phyloP scores from a whole-genome alignment of 2,797 vertebrate species.

The Emys orbicularis region DNA sequence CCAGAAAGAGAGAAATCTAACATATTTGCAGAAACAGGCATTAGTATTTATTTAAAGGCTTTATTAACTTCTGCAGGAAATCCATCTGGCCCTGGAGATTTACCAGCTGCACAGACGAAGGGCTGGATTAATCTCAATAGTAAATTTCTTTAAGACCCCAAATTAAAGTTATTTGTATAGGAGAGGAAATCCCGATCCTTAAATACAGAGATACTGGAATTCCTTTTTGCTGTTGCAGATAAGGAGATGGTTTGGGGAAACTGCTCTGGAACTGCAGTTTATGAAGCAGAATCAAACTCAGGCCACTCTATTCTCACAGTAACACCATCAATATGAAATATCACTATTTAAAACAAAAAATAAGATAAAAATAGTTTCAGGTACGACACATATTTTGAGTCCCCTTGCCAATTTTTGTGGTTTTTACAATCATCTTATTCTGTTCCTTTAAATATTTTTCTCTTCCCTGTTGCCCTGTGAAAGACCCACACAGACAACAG shows the following conservation, averaged over 20 bases:
- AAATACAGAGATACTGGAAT: not conserved
- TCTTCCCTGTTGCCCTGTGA: not conserved
- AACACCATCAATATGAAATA: not conserved
- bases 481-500: not conserved
- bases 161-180: not conserved
- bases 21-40: constrained; percentile 11
- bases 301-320: not conserved
- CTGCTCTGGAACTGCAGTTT: not conserved
- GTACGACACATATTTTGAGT: not conserved
- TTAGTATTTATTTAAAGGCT: constrained; percentile 39
- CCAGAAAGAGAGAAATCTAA: not conserved
- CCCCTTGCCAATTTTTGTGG: not conserved
- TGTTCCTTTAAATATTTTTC: not conserved
- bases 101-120: not conserved
- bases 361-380: not conserved
- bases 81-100: constrained; percentile 14
- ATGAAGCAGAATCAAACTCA: not conserved
- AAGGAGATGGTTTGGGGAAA: not conserved
- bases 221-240: not conserved
- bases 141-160: constrained; percentile 7
- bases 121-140: constrained; percentile 4
- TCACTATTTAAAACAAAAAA: not conserved
- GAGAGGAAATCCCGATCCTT: constrained; percentile 12
- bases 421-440: not conserved
- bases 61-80: not conserved